Evolutionary conservation across 2,797 vertebrate genomes (phyloP).

Genomic region (Lemur catta): DNA sequence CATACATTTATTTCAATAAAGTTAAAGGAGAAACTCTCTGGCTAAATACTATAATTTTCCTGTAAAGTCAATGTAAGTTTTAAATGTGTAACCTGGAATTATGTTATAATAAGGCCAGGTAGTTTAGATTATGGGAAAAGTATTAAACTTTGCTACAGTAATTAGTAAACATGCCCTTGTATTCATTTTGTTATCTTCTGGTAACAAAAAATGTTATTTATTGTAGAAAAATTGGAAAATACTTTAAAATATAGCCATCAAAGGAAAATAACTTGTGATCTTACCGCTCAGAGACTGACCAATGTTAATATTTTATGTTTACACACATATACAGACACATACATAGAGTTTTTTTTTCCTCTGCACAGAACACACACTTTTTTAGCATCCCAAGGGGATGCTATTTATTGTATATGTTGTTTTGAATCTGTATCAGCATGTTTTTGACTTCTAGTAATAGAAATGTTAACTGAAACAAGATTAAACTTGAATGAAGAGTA

Average conservation of each 20-base stretch:
- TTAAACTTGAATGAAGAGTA: accelerated
- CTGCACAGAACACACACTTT: not conserved
- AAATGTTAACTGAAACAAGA: not conserved
- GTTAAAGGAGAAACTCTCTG: constrained; percentile 27
- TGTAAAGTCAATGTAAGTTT: constrained; percentile 29
- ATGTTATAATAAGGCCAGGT: not conserved
- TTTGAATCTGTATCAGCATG: not conserved
- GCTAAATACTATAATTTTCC: constrained; percentile 30
- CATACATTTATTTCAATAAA: constrained; percentile 26
- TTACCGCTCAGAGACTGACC: not conserved
- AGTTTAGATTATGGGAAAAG: not conserved
- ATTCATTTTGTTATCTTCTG: not conserved
- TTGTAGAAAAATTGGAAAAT: not conserved
- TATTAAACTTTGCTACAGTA: not conserved
- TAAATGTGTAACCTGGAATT: constrained; percentile 44
- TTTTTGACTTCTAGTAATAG: not conserved
- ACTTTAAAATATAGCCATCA: not conserved
- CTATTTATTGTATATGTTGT: accelerated
- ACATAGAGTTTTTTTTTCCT: not conserved
- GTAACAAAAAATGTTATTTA: constrained; percentile 2
- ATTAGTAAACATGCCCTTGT: not conserved
- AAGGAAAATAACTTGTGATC: not conserved
- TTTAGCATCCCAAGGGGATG: not conserved
- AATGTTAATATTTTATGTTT: not conserved
- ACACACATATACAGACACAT: accelerated